phyloP scores from a whole-genome alignment of 2,113 vertebrate species.

The Gadus chalcogrammus region DNA sequence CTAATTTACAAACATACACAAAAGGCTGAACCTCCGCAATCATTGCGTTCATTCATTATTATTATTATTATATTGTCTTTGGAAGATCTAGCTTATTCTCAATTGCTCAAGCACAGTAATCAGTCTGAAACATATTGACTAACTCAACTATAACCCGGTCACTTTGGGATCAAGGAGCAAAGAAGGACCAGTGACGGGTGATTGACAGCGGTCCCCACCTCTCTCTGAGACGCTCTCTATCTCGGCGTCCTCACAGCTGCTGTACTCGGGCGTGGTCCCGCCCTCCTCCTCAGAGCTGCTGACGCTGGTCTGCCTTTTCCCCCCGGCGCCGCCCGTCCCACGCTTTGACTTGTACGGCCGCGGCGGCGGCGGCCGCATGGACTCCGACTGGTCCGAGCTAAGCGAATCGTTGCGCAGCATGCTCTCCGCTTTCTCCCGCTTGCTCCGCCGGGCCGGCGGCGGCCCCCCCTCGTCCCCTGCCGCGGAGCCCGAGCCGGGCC shows the following conservation, averaged over 20 bases:
- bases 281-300: conserved; percentile 99
- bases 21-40: neutral
- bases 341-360: conserved; percentile 90
- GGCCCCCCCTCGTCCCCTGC: conserved; percentile 16
- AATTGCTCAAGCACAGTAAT: no score
- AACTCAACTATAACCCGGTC: no score
- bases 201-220: conserved; percentile 74
- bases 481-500: conserved; percentile 78
- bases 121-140: no score
- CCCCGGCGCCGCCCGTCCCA: conserved; percentile 75
- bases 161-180: no score
- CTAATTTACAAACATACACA: conserved; percentile 8
- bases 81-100: no score
- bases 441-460: conserved; percentile 73
- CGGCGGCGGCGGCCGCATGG: conserved; percentile 89
- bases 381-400: conserved; percentile 96
- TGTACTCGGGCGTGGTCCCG: conserved; percentile 96
- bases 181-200: neutral
- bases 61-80: no score
- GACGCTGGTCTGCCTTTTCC: conserved; percentile 92
- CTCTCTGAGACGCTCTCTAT: conserved; percentile 96
- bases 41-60: no score
- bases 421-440: conserved; percentile 92
- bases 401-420: conserved; percentile 98
- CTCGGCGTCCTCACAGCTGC: conserved; percentile 97